These are phyloP conservation scores for Lasioglossum malachurum DNA, from an alignment of 2,888 invertebrate species.

Conservation along the genomic window DNA sequence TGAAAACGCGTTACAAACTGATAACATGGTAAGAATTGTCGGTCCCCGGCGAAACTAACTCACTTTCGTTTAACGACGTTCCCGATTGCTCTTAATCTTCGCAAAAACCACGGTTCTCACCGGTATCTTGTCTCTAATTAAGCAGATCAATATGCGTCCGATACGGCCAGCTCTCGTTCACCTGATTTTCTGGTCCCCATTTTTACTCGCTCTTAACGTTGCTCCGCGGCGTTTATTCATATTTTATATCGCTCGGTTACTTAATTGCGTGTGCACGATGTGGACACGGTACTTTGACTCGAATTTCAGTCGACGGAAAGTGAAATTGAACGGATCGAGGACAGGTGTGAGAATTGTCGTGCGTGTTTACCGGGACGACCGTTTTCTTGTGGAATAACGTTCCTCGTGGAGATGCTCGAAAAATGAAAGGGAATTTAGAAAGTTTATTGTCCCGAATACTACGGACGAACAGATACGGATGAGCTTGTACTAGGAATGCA, in stretches of 20 bases:
- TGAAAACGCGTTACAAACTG: constrained; percentile 10
- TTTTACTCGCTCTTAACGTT: neutral
- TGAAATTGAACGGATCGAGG: constrained; percentile 34
- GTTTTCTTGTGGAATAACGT: neutral
- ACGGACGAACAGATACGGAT: neutral
- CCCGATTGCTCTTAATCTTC: constrained; percentile 24
- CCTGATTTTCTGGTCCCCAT: constrained; percentile 11
- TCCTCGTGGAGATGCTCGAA: neutral
- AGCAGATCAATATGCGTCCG: constrained; percentile 48
- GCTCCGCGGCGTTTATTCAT: constrained; percentile 21
- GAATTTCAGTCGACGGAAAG: constrained; percentile 47
- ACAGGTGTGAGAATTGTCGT: neutral
- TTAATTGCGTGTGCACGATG: constrained; percentile 34
- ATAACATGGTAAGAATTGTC: constrained; percentile 46
- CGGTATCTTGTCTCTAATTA: constrained; percentile 48
- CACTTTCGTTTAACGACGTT: constrained; percentile 44
- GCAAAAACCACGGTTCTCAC: constrained; percentile 15
- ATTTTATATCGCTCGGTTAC: constrained; percentile 28
- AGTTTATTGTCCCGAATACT: constrained; percentile 25
- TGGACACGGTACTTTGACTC: constrained; percentile 33
- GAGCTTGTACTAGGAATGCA: neutral
- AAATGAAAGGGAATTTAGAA: constrained; percentile 42
- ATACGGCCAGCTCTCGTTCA: constrained; percentile 22
- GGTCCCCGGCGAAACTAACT: neutral
- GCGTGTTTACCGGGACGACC: constrained; percentile 19